phyloP scores from a whole-genome alignment of 2,888 invertebrate genomes.

The Meta bourneti region DNA sequence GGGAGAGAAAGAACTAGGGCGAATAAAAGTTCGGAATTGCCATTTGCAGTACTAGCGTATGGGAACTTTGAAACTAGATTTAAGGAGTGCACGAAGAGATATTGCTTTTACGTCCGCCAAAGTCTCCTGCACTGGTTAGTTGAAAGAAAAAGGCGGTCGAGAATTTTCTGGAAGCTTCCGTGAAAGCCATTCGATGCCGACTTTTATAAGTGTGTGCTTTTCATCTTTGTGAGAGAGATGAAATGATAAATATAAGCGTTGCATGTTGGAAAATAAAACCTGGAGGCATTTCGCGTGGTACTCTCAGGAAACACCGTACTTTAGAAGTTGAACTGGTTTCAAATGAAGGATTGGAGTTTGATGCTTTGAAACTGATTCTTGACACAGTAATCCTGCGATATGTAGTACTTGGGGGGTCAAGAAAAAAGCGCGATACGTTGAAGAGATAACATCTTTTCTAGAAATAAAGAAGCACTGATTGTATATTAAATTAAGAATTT shows the following conservation, averaged over 20 bases:
- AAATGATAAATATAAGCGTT: background rate
- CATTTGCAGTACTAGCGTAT: background rate
- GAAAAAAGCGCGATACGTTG: too few species aligned
- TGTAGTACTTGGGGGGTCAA: too few species aligned
- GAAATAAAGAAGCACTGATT: too few species aligned
- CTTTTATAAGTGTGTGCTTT: background rate
- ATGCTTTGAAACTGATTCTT: too few species aligned
- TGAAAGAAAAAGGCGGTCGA: background rate
- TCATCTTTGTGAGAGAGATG: background rate
- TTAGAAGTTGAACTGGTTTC: too few species aligned
- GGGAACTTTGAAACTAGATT: slow-evolving; percentile 30
- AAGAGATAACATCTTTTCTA: too few species aligned
- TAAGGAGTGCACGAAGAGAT: background rate
- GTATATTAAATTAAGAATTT: too few species aligned
- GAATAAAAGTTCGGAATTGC: slow-evolving; percentile 21
- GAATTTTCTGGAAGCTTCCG: slow-evolving; percentile 3
- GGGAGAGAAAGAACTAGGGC: background rate
- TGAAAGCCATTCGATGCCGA: background rate
- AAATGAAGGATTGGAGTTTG: too few species aligned
- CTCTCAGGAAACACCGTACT: too few species aligned
- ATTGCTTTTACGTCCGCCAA: background rate
- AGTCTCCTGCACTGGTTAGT: background rate
- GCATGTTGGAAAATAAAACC: too few species aligned
- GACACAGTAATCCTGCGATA: too few species aligned
- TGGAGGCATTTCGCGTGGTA: too few species aligned